A percentile compares a stretch with the other conserved stretches of the same genome.
phyloP scores from a whole-genome alignment of 1,140 invertebrate genomes.

The Vanessa tameamea region DNA sequence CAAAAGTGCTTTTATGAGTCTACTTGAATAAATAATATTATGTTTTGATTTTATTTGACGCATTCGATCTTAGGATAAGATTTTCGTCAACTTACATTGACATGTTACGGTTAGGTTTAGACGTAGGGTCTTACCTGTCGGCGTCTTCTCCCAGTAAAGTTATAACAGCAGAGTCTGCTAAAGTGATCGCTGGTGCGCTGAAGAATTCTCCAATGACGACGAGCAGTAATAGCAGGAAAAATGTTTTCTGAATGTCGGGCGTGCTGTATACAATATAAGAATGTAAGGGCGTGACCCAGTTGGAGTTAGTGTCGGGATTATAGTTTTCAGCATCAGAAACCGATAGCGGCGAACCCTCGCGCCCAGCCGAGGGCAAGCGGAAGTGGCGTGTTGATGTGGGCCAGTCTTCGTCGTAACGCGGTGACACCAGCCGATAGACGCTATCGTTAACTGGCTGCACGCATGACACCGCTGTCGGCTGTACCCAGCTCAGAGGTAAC shows the following conservation, averaged over 20 bases:
- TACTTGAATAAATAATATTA: too few relatives aligned
- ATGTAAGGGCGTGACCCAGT: constrained; percentile 95
- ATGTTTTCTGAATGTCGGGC: constrained; percentile 96
- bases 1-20: too few relatives aligned
- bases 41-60: too few relatives aligned
- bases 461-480: constrained; percentile 95
- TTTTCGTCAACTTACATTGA: background rate
- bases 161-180: constrained; percentile 97
- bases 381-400: constrained; percentile 45
- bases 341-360: constrained; percentile 85
- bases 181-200: constrained; percentile 96
- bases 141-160: constrained; percentile 95
- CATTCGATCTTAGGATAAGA: too few relatives aligned
- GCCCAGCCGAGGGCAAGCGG: constrained; percentile 57
- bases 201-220: constrained; percentile 99
- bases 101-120: background rate
- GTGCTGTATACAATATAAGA: constrained; percentile 94
- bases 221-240: constrained; percentile 95
- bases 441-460: constrained; percentile 88
- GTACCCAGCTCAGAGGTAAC: constrained; percentile 95
- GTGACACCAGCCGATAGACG: constrained; percentile 80
- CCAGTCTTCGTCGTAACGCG: constrained; percentile 72
- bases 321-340: constrained; percentile 92
- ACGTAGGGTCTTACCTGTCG: constrained; percentile 82
- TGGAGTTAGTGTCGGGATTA: constrained; percentile 85